These are phyloP conservation scores for Drosophila anomalata DNA, from an alignment of 2,888 invertebrate genomes.

Conservation along the genomic window DNA sequence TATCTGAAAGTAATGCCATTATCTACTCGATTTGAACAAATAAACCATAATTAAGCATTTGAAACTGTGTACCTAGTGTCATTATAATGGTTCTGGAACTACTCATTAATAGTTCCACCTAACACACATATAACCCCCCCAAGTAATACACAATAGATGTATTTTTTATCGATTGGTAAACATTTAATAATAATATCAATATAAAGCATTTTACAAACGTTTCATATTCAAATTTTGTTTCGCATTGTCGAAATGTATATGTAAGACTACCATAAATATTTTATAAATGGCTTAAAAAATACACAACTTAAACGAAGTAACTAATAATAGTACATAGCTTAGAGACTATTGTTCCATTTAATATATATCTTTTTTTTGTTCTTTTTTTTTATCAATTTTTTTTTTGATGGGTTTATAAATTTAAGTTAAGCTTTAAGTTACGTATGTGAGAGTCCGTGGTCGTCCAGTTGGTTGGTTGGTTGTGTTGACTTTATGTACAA, in stretches of 20 bases:
- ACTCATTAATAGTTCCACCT: not conserved
- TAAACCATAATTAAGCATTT: not conserved
- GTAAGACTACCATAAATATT: conserved; percentile 44
- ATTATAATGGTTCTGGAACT: not conserved
- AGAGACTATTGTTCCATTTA: conserved; percentile 36
- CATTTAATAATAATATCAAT: conserved; percentile 74
- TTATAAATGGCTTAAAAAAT: conserved; percentile 45
- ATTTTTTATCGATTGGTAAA: conserved; percentile 57
- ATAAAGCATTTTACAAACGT: conserved; percentile 75
- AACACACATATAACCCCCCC: not conserved
- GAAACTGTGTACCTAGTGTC: conserved; percentile 1
- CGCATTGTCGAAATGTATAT: conserved; percentile 61
- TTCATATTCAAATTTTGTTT: conserved; percentile 58
- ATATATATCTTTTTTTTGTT: conserved; percentile 6
- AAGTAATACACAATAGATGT: conserved; percentile 1
- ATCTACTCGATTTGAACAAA: conserved; percentile 6
- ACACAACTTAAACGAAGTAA: conserved; percentile 40
- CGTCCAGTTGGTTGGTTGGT: conserved; percentile 13
- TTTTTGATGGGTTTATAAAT: conserved; percentile 9
- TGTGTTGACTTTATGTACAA: conserved; percentile 6
- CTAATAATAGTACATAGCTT: conserved; percentile 42
- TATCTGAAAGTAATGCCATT: not conserved
- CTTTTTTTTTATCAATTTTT: not conserved
- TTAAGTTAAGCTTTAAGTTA: not conserved
- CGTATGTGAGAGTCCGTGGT: conserved; percentile 14